These are phyloP conservation scores for Bombus picipes DNA, from an alignment of 1,140 invertebrate species.

Conservation along the genomic window DNA sequence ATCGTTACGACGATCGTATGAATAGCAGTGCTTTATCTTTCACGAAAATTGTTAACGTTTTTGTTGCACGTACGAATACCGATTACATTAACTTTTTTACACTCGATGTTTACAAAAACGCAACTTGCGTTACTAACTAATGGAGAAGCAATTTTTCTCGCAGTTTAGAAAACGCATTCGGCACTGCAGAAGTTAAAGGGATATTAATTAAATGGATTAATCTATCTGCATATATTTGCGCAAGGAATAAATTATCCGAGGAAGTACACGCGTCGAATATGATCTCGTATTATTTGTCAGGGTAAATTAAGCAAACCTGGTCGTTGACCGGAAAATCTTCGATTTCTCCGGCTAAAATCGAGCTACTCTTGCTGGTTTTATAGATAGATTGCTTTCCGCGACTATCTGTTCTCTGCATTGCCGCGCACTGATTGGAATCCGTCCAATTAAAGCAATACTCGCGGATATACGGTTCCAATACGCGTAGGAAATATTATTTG, in stretches of 20 bases:
- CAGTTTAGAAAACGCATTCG: too few species aligned
- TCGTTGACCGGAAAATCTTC: background rate
- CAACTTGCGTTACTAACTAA: too few species aligned
- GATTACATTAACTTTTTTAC: too few species aligned
- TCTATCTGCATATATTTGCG: background rate
- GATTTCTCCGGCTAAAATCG: constrained; percentile 29
- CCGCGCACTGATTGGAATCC: constrained; percentile 33
- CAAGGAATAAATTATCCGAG: background rate
- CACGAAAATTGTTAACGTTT: background rate
- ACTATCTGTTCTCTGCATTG: constrained; percentile 4
- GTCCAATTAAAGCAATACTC: constrained; percentile 38
- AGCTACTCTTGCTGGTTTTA: constrained; percentile 29
- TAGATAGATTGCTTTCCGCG: constrained; percentile 32
- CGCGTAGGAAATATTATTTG: background rate
- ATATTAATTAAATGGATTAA: background rate
- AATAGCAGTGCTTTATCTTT: background rate
- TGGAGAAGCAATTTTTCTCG: too few species aligned
- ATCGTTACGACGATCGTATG: too few species aligned
- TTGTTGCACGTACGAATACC: too few species aligned
- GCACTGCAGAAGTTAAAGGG: too few species aligned
- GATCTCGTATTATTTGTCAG: constrained; percentile 1
- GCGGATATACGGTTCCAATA: background rate
- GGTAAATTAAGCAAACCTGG: constrained; percentile 27
- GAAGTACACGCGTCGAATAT: background rate
- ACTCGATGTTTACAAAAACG: too few species aligned